phyloP scores from a whole-genome alignment of 2,888 invertebrate species.

The Nematopogon swammerdamellus region DNA sequence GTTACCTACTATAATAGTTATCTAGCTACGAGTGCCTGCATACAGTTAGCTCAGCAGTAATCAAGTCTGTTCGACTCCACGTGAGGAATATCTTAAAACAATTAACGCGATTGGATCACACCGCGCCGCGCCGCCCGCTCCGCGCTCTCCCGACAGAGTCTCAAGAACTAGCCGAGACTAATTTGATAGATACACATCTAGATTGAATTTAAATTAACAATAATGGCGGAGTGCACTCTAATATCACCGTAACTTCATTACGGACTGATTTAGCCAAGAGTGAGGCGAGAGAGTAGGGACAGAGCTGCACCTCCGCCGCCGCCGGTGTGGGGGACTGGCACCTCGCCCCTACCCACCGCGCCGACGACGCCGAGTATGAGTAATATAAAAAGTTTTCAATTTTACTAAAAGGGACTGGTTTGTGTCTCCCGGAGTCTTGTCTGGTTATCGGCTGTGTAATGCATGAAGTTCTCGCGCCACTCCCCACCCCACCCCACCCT shows the following conservation, averaged over 20 bases:
- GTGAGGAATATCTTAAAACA: no score
- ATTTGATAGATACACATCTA: constrained; percentile 37
- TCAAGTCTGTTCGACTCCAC: no score
- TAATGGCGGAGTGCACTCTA: constrained; percentile 42
- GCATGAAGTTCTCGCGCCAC: constrained; percentile 54
- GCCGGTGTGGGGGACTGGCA: no score
- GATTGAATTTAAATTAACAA: constrained; percentile 48
- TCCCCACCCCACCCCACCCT: constrained; percentile 15
- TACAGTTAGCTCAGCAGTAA: no score
- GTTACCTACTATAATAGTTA: no score
- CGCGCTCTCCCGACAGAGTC: no score
- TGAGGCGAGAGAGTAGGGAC: no score
- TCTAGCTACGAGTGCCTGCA: no score
- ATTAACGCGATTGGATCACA: no score
- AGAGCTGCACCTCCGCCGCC: not conserved
- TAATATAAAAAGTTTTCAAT: constrained; percentile 59
- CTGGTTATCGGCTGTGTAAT: constrained; percentile 57
- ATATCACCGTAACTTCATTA: not conserved
- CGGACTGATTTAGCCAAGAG: not conserved
- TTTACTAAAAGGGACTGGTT: constrained; percentile 59
- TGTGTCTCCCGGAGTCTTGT: constrained; percentile 56
- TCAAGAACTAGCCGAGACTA: not conserved
- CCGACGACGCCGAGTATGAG: constrained; percentile 35
- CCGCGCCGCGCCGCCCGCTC: no score
- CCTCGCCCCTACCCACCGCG: not conserved